phyloP scores from a whole-genome alignment of 2,113 vertebrate species.

The Geothlypis trichas region DNA sequence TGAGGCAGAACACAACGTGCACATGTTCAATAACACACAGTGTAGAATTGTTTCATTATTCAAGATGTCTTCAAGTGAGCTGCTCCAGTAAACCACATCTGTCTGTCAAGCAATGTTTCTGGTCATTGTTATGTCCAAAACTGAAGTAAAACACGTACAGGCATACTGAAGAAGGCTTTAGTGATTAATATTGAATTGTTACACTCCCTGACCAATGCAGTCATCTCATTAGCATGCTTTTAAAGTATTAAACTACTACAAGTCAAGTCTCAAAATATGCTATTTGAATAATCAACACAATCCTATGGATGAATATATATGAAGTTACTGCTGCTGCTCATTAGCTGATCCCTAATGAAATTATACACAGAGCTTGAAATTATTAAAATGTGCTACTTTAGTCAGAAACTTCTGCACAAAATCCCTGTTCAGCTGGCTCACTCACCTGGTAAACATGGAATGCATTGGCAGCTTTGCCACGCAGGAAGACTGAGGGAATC shows the following conservation, averaged over 20 bases:
- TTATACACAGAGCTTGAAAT: not conserved
- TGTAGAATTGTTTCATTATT: not conserved
- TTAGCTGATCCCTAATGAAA: not conserved
- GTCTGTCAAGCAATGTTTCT: not conserved
- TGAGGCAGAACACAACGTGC: not conserved
- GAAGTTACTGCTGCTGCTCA: not conserved
- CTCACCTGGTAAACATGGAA: constrained; percentile 97
- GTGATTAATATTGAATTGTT: not conserved
- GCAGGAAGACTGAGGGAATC: constrained; percentile 98
- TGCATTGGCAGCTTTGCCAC: constrained; percentile 92
- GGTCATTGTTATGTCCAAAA: not conserved
- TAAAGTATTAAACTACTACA: not conserved
- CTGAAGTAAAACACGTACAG: not conserved
- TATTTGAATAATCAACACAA: not conserved
- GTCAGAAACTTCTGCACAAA: not conserved
- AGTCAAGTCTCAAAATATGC: not conserved
- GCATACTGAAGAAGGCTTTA: not conserved
- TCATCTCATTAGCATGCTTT: not conserved
- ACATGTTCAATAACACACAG: not conserved
- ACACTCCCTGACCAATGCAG: not conserved
- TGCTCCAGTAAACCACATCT: not conserved
- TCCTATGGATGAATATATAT: not conserved
- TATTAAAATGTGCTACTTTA: not conserved
- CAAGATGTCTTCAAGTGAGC: not conserved
- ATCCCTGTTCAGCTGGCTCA: not conserved